Percentiles rank a stretch among this genome's conserved stretches.
These are phyloP conservation scores for Hypsibius dujardini DNA, from an alignment of 1,140 invertebrate genomes.

Conservation along the genomic window DNA sequence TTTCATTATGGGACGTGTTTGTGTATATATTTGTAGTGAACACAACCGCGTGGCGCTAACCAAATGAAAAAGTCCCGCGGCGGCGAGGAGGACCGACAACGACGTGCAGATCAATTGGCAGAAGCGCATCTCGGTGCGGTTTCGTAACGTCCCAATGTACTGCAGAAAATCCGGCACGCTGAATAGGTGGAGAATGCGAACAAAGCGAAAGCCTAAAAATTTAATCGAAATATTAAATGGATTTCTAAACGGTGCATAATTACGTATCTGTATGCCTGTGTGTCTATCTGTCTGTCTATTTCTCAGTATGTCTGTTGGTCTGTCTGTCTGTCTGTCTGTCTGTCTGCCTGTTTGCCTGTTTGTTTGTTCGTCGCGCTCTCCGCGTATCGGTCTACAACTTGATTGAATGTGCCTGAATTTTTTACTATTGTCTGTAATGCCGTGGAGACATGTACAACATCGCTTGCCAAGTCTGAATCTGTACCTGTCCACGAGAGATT, in stretches of 20 bases:
- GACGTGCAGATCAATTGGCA: background rate
- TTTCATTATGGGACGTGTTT: no score
- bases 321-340: background rate
- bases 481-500: background rate
- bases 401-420: no score
- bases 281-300: constrained; percentile 1
- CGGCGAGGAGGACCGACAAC: background rate
- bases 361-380: no score
- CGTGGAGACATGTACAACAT: constrained; percentile 3
- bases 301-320: no score
- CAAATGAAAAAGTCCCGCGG: background rate
- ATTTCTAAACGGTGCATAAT: no score
- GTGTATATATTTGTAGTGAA: background rate
- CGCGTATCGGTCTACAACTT: no score
- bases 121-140: background rate
- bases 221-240: no score
- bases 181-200: background rate
- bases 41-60: background rate
- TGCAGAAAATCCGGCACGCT: background rate
- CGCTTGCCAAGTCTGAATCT: no score
- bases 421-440: no score
- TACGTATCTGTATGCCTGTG: background rate
- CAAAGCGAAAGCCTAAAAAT: background rate
- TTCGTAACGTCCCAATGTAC: background rate
- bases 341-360: background rate